phyloP scores from a whole-genome alignment of 2,797 vertebrate species.

The Chelon labrosus region DNA sequence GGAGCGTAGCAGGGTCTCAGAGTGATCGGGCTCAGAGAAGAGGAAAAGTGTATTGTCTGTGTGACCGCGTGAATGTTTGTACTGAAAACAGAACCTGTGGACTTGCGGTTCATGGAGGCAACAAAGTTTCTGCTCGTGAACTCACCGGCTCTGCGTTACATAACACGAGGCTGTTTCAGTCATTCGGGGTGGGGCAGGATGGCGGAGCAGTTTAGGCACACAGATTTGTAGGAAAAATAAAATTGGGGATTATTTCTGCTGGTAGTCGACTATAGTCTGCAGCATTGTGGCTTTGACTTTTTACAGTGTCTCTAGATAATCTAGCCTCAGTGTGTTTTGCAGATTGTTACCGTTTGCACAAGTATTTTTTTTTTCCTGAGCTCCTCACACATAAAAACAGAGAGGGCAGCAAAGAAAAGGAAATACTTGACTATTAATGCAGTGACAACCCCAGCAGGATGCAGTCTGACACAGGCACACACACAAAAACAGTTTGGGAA shows the following conservation, averaged over 20 bases:
- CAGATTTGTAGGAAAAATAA: not conserved
- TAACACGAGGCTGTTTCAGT: conserved; percentile 4
- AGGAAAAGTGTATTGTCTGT: conserved; percentile 46
- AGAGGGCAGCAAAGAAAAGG: too few relatives aligned
- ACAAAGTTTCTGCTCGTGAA: conserved; percentile 24
- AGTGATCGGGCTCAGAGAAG: conserved; percentile 33
- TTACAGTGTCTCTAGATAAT: not conserved
- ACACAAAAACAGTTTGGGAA: too few relatives aligned
- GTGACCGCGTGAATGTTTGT: conserved; percentile 59
- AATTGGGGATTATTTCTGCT: not conserved
- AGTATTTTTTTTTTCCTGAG: too few relatives aligned
- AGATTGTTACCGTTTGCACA: too few relatives aligned
- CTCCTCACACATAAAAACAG: too few relatives aligned
- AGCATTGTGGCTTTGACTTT: not conserved
- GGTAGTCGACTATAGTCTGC: not conserved
- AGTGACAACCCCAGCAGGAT: too few relatives aligned
- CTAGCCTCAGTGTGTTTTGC: not conserved
- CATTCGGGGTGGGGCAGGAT: conserved; percentile 1
- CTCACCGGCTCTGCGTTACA: conserved; percentile 18
- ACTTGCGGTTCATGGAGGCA: conserved; percentile 14
- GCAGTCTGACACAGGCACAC: too few relatives aligned
- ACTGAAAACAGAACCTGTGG: conserved; percentile 69
- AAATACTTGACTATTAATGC: too few relatives aligned
- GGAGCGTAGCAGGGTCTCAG: conserved; percentile 6
- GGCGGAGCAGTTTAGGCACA: not conserved